A percentile compares a stretch with the other conserved stretches of the same genome.
These are phyloP conservation scores for Neoniphon sammara DNA, from an alignment of 2,797 vertebrate species.

Conservation along the genomic window DNA sequence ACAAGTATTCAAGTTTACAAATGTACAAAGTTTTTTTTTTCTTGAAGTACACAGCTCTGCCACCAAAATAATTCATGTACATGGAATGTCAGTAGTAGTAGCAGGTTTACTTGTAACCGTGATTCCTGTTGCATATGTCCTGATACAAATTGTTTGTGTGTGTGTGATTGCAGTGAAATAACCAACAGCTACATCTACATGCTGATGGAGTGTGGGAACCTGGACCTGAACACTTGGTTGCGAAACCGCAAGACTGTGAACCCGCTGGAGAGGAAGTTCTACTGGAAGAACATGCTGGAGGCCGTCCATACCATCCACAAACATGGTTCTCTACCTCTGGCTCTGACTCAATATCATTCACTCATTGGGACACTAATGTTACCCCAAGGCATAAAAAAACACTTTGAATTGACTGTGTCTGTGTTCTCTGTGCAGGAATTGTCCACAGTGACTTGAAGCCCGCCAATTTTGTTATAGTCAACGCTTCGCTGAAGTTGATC, in stretches of 20 bases:
- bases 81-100: not conserved
- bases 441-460: conserved; percentile 98
- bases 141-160: not conserved
- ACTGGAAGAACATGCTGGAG: conserved; percentile 99
- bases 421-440: conserved; percentile 83
- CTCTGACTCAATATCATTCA: not conserved
- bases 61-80: not conserved
- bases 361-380: not conserved
- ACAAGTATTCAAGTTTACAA: too few species aligned
- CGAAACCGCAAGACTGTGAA: conserved; percentile 92
- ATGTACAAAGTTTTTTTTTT: too few species aligned
- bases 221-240: conserved; percentile 97
- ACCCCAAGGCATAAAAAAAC: not conserved
- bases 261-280: conserved; percentile 93
- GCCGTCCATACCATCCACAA: conserved; percentile 96
- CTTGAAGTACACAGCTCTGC: not conserved
- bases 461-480: conserved; percentile 97
- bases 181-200: conserved; percentile 92
- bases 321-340: conserved; percentile 82
- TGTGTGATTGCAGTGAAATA: conserved; percentile 88
- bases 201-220: conserved; percentile 98
- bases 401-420: not conserved
- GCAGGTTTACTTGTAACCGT: not conserved
- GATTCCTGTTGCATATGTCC: not conserved
- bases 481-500: conserved; percentile 95